Percentiles rank a stretch among this genome's conserved stretches.
Evolutionary conservation across 1,140 invertebrate genomes (phyloP).

Genomic region (Magallana ariakensis): DNA sequence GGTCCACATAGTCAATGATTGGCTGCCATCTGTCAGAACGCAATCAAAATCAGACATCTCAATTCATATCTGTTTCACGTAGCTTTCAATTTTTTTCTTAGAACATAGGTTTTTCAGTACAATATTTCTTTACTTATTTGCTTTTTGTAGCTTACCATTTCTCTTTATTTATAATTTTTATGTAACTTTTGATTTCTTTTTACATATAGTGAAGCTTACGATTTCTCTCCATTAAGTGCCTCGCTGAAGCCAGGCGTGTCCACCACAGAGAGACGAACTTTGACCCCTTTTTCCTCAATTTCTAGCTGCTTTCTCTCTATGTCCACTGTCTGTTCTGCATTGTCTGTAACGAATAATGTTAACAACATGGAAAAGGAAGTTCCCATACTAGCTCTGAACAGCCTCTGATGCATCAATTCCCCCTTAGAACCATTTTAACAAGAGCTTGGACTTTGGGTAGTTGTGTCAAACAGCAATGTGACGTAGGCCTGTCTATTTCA

Average conservation of each 20-base stretch:
- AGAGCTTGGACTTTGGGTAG: too few species aligned
- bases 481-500: too few species aligned
- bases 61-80: background rate
- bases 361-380: background rate
- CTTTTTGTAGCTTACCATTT: too few species aligned
- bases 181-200: too few species aligned
- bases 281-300: slow-evolving; percentile 78
- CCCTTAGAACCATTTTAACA: too few species aligned
- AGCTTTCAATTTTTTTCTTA: background rate
- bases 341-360: slow-evolving; percentile 70
- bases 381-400: background rate
- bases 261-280: slow-evolving; percentile 77
- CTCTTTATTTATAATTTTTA: too few species aligned
- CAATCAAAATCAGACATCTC: background rate
- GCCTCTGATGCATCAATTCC: background rate
- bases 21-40: slow-evolving; percentile 91
- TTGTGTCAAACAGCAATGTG: too few species aligned
- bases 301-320: slow-evolving; percentile 78
- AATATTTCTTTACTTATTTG: too few species aligned
- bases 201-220: slow-evolving; percentile 68
- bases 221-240: slow-evolving; percentile 79
- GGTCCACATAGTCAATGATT: slow-evolving; percentile 97
- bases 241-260: slow-evolving; percentile 80
- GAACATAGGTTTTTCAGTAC: too few species aligned
- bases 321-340: slow-evolving; percentile 72